Conservation (phyloP, 2,113 vertebrate genomes). For the Aramus guarauna region DNA sequence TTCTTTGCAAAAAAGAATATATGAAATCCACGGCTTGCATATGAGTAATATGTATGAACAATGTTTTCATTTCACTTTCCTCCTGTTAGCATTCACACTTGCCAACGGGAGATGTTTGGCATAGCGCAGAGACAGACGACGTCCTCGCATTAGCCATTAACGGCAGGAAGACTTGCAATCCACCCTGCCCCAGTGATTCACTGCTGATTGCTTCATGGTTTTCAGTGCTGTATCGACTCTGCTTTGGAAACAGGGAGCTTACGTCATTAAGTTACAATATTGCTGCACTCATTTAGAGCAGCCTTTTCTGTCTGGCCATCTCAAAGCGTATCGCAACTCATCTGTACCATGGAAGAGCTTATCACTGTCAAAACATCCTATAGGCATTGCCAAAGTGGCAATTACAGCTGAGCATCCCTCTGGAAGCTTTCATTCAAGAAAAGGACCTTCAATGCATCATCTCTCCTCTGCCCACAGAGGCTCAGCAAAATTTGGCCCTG, state of each 20-base stretch:
- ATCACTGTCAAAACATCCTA: neutral
- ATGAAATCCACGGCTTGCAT: neutral
- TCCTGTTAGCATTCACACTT: neutral
- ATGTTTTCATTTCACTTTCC: constrained; percentile 18
- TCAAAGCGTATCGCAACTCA: neutral
- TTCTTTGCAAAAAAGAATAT: neutral
- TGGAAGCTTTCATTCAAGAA: neutral
- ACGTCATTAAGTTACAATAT: neutral
- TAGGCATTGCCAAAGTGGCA: neutral
- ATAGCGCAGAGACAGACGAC: rapidly evolving
- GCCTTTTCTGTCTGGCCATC: neutral
- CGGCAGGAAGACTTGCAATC: neutral
- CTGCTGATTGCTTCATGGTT: neutral
- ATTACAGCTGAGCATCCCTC: neutral
- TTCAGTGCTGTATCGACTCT: rapidly evolving
- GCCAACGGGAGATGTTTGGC: neutral
- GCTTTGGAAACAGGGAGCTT: neutral
- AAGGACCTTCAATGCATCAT: rapidly evolving
- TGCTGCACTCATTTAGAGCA: neutral
- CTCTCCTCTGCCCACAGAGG: neutral
- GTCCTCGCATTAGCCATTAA: neutral
- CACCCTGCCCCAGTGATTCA: neutral
- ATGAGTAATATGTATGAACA: neutral
- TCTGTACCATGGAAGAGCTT: neutral
- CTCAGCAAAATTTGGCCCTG: neutral